phyloP scores from a whole-genome alignment of 2,888 invertebrate genomes.

The Embidobia sp. region DNA sequence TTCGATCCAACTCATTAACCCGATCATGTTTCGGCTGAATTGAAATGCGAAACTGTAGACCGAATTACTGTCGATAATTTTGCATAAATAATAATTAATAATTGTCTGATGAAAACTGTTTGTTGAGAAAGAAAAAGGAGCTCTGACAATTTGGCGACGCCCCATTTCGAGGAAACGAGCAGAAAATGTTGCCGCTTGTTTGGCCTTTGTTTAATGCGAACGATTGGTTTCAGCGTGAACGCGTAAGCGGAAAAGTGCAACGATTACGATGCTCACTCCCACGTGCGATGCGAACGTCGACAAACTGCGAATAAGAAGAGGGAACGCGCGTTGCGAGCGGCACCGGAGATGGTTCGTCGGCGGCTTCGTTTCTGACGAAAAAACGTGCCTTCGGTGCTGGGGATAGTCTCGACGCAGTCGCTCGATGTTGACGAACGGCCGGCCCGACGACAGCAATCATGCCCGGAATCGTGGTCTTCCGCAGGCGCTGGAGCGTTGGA shows the following conservation, averaged over 20 bases:
- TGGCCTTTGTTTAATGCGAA: constrained; percentile 12
- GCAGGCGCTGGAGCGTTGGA: constrained; percentile 93
- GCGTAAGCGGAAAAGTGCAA: constrained; percentile 10
- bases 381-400: constrained; percentile 33
- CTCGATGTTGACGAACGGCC: constrained; percentile 53
- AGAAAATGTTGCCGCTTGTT: not conserved
- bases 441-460: constrained; percentile 81
- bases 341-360: constrained; percentile 30
- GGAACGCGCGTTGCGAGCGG: constrained; percentile 20
- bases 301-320: constrained; percentile 34
- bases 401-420: constrained; percentile 32
- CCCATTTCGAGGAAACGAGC: no score
- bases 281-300: constrained; percentile 27
- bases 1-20: no score
- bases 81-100: no score
- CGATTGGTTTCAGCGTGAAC: constrained; percentile 33
- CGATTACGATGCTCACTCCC: constrained; percentile 26
- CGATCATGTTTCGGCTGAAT: no score
- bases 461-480: constrained; percentile 93
- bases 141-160: no score
- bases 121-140: no score
- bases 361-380: constrained; percentile 23
- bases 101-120: no score
- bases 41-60: no score
- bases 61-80: no score